These are phyloP conservation scores for Melanocharis versteri DNA, from an alignment of 2,113 vertebrate species.

Conservation along the genomic window DNA sequence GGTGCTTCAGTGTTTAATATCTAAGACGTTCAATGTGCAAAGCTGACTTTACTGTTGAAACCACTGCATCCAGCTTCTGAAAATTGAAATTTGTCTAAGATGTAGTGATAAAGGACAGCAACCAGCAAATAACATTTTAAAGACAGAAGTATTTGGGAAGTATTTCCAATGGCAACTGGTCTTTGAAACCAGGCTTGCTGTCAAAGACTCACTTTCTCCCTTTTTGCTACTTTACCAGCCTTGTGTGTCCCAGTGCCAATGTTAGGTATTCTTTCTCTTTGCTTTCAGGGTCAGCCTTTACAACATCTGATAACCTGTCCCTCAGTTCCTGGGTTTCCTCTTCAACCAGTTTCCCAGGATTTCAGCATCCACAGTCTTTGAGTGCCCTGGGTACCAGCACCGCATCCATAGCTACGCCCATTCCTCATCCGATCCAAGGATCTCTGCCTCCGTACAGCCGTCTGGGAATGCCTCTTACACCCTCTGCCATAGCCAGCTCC, in stretches of 20 bases:
- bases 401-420: slow-evolving; percentile 81
- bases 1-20: background rate
- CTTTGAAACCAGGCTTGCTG: background rate
- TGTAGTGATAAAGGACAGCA: background rate
- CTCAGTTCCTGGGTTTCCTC: slow-evolving; percentile 96
- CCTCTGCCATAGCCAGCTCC: slow-evolving; percentile 85
- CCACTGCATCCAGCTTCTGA: background rate
- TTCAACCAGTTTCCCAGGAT: slow-evolving; percentile 89
- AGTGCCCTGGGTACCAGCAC: slow-evolving; percentile 84
- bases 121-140: background rate
- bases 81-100: background rate
- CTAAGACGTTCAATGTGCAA: background rate
- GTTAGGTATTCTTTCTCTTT: background rate
- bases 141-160: background rate
- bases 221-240: background rate
- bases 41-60: background rate
- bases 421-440: slow-evolving; percentile 93
- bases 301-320: slow-evolving; percentile 92
- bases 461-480: slow-evolving; percentile 90
- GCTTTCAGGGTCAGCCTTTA: slow-evolving; percentile 89
- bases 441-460: slow-evolving; percentile 91
- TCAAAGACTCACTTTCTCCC: background rate
- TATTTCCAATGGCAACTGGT: background rate
- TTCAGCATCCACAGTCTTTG: slow-evolving; percentile 92
- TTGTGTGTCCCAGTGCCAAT: background rate